Evolutionary conservation across 1,140 invertebrate genomes (phyloP), one percentile per base, ranked within the genome.

Genomic region (Halictus rubicundus): DNA sequence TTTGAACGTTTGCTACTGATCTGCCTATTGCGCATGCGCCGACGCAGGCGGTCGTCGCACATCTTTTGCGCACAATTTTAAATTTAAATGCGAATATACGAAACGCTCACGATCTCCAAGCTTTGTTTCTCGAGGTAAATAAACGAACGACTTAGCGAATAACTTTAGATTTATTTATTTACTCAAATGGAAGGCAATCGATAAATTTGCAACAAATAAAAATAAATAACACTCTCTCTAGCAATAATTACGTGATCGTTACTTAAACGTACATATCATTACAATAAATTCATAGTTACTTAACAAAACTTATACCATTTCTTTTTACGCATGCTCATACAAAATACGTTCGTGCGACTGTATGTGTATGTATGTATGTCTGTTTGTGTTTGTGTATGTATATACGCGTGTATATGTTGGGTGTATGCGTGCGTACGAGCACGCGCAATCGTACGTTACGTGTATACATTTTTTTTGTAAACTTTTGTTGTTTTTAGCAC

Each of bases 191-290:
- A 93, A 92, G 92, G 92, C 92, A 93, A 93, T 92, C 92, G 92
- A 92, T 92, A 92, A 93, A 93, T 92, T 92, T 90, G 92, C 92
- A 93, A 93, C 92, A 93, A 93, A 93, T 93, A 93, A 93, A 93
- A 92, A 93, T 93, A 93, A 93, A 93, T 93, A 93, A 93, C 92
- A 92, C 92, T 92, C 91, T 92, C 87, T 92, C 91, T 92, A 91
- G 90, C 90, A 90, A 91, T 92, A 92, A 90, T 90, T 92, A 90
- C 84, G 89, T 87, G 89, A 90, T 88, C 88, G 72, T 91, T 89
- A 91, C 90, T 91, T 91, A 92, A 90, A 89, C 87, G 82, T 90
- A 92, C 86, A 85, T 66, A 66, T 89, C 87, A 87, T 89, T 89
- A 89, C 88, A 91, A 90, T 91, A 88, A 91, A 91, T 89, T 91